A percentile compares a stretch with the other conserved stretches of the same genome.
Conservation (phyloP, 1,140 invertebrate genomes). For the Listronotus oregonensis region DNA sequence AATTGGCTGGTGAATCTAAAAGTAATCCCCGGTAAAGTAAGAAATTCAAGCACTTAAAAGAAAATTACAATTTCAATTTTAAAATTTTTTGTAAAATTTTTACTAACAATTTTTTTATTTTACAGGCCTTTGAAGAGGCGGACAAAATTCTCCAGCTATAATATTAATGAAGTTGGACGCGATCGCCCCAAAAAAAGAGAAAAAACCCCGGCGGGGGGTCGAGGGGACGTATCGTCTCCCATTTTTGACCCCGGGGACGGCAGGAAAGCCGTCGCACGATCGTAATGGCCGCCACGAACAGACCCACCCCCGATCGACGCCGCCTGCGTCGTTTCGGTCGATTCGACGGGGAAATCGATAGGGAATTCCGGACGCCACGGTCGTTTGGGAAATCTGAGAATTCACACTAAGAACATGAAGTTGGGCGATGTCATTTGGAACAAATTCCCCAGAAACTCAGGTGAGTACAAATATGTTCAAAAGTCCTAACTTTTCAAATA, state of each 20-base stretch:
- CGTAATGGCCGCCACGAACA: constrained; percentile 99
- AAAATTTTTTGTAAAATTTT: background rate
- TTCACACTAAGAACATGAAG: constrained; percentile 99
- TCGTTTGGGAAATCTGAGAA: constrained; percentile 88
- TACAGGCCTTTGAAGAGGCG: constrained; percentile 93
- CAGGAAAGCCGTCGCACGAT: constrained; percentile 98
- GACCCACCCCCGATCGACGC: constrained; percentile 98
- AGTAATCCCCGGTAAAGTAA: constrained; percentile 50
- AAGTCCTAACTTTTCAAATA: no score
- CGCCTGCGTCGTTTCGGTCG: constrained; percentile 97
- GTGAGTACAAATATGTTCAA: no score
- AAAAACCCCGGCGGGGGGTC: constrained; percentile 99
- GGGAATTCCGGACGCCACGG: constrained; percentile 99
- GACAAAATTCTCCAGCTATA: constrained; percentile 99
- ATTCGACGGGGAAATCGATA: constrained; percentile 99
- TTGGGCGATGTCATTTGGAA: constrained; percentile 94
- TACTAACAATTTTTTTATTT: no score
- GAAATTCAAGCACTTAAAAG: no score
- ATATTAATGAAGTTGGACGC: constrained; percentile 99
- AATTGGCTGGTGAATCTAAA: constrained; percentile 89
- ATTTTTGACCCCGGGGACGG: constrained; percentile 99
- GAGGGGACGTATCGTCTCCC: constrained; percentile 97
- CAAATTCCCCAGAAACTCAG: constrained; percentile 96
- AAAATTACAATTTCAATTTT: background rate
- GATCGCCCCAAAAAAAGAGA: constrained; percentile 99